Conservation (phyloP, 2,888 invertebrate species). For the Tetanocera ferruginea region DNA sequence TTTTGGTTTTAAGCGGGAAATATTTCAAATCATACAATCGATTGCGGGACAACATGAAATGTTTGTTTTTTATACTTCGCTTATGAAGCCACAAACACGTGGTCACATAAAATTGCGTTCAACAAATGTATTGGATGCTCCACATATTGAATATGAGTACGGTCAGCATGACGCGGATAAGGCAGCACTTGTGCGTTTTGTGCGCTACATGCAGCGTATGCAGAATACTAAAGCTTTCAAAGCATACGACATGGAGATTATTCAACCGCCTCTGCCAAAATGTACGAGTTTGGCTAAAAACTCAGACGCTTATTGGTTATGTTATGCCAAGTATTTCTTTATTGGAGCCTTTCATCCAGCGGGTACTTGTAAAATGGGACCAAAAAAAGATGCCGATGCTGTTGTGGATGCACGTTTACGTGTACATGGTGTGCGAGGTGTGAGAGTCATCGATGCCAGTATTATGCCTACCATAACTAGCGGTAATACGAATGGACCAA, state of each 20-base stretch:
- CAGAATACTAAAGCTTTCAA: slow-evolving; percentile 68
- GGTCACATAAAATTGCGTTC: slow-evolving; percentile 72
- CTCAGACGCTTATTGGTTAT: slow-evolving; percentile 72
- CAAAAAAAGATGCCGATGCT: slow-evolving; percentile 65
- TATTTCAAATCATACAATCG: no score
- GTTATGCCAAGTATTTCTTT: slow-evolving; percentile 72
- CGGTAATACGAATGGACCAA: slow-evolving; percentile 87
- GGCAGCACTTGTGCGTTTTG: slow-evolving; percentile 64
- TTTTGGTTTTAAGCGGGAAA: no score
- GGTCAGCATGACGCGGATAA: slow-evolving; percentile 71
- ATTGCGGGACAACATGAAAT: slow-evolving; percentile 40
- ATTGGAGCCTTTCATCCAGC: slow-evolving; percentile 77
- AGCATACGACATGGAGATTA: slow-evolving; percentile 61
- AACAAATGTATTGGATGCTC: slow-evolving; percentile 71
- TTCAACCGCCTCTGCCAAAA: slow-evolving; percentile 54
- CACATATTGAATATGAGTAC: slow-evolving; percentile 74
- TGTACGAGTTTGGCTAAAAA: slow-evolving; percentile 59
- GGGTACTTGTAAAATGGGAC: slow-evolving; percentile 80
- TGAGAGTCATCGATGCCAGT: slow-evolving; percentile 77
- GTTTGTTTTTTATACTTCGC: slow-evolving; percentile 57
- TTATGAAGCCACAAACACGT: slow-evolving; percentile 67
- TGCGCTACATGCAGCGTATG: slow-evolving; percentile 63
- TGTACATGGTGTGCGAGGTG: slow-evolving; percentile 74
- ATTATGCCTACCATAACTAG: slow-evolving; percentile 74
- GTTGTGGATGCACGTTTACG: slow-evolving; percentile 72